Evolutionary conservation across 1,140 invertebrate species (phyloP).

Genomic region (Heliothis subflexa): DNA sequence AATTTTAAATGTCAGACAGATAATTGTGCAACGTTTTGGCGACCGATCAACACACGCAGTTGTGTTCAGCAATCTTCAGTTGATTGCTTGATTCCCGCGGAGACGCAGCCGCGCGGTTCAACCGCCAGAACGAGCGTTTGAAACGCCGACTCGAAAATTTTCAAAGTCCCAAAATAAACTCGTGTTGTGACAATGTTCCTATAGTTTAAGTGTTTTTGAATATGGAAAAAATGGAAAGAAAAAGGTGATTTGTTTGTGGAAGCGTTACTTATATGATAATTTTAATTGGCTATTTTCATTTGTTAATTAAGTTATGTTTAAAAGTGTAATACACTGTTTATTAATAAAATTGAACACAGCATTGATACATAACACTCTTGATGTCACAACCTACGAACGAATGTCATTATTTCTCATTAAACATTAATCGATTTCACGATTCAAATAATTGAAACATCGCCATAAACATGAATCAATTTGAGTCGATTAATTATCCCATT

Average conservation of each 20-base stretch:
- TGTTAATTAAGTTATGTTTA: background rate
- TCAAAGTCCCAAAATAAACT: slow-evolving; percentile 42
- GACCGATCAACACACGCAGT: slow-evolving; percentile 69
- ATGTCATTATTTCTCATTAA: no score
- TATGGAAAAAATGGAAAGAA: slow-evolving; percentile 66
- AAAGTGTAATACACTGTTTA: background rate
- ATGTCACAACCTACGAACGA: background rate
- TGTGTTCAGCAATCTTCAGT: slow-evolving; percentile 67
- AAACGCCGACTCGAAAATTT: slow-evolving; percentile 33
- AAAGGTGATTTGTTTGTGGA: slow-evolving; percentile 66
- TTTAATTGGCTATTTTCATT: slow-evolving; percentile 1
- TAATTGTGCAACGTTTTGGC: slow-evolving; percentile 81
- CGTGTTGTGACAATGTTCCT: slow-evolving; percentile 44
- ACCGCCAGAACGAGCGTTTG: slow-evolving; percentile 41
- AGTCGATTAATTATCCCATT: no score
- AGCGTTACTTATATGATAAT: background rate
- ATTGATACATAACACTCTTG: background rate
- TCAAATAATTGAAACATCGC: no score
- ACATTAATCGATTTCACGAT: no score
- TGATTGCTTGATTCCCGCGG: slow-evolving; percentile 56
- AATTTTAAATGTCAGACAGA: slow-evolving; percentile 85
- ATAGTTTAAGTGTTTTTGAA: slow-evolving; percentile 22
- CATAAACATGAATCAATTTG: no score
- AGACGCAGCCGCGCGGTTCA: slow-evolving; percentile 25
- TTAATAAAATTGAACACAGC: background rate